Evolutionary conservation across 2,888 invertebrate species (phyloP).

Genomic region (Cryptophagus acutangulus): DNA sequence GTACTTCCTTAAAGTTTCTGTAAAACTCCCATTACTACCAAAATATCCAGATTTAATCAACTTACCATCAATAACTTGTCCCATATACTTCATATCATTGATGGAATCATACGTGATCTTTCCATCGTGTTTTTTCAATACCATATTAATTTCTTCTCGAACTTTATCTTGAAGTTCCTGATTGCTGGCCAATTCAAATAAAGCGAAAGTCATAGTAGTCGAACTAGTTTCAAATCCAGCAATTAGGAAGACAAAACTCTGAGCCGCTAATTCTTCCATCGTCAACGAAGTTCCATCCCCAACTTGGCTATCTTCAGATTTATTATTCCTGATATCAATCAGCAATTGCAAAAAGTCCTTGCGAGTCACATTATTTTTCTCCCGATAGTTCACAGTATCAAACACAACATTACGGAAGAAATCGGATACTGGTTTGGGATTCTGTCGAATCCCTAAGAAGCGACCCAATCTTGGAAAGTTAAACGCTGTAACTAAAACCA

Average conservation of each 20-base stretch:
- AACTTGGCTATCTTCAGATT: no score
- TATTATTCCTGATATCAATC: slow-evolving; percentile 7
- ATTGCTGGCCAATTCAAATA: slow-evolving; percentile 20
- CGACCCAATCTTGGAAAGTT: not conserved
- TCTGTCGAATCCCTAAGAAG: not conserved
- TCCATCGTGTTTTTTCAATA: slow-evolving; percentile 15
- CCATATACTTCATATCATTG: slow-evolving; percentile 20
- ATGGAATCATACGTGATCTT: slow-evolving; percentile 20
- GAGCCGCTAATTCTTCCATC: slow-evolving; percentile 19
- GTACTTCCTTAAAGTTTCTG: slow-evolving; percentile 25
- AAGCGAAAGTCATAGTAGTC: slow-evolving; percentile 22
- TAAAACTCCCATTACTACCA: slow-evolving; percentile 4
- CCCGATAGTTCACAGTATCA: slow-evolving; percentile 10
- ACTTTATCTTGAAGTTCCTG: slow-evolving; percentile 18
- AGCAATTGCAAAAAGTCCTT: slow-evolving; percentile 14
- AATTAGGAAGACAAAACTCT: slow-evolving; percentile 21
- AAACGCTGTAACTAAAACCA: not conserved
- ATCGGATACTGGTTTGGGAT: slow-evolving; percentile 1
- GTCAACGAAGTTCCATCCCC: slow-evolving; percentile 8
- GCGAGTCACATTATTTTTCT: slow-evolving; percentile 8
- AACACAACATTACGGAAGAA: slow-evolving; percentile 10
- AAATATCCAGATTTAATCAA: not conserved
- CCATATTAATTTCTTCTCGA: slow-evolving; percentile 15
- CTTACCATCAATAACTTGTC: slow-evolving; percentile 17
- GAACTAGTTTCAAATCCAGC: slow-evolving; percentile 25